Evolutionary conservation across 2,888 invertebrate species (phyloP), one percentile per base, ranked within the genome.

Genomic region (Mythimna vitellina): DNA sequence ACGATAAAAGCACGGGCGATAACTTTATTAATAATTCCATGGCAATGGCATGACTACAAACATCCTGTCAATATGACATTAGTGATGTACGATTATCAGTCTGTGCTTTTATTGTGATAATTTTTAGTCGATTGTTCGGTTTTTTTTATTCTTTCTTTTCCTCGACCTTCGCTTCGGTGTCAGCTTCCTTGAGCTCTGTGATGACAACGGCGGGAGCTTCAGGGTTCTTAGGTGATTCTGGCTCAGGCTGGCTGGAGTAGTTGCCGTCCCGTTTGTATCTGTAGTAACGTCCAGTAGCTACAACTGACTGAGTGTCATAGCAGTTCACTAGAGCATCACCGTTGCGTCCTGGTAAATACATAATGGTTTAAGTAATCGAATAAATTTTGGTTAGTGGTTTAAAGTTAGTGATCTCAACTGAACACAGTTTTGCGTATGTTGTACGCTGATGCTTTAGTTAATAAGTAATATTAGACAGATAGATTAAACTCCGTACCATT

Each of bases 271-370:
- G 93, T 86, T 96, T 96, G 89, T 86, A 96, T 69, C 96, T 90
- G 89, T 94, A 94, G 91, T 94, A 93, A 29, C 95, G 93, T 3
- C 92, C 89, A 25, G 91, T 88, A 0, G 93, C 96, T 2, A 92
- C 93, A 46, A 92, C 95, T 7, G 96, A 95, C 35, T 92, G 89
- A 9, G 92, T 87, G 75, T 95, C 94, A 83, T 97, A 96, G 88
- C 97, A 97, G 88, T 96, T 96, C 74, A 97, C 93, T 20, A 97
- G 91, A 1, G 97, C 97, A 88, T 97, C 97, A 29, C 97, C 97
- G 56, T 95, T 93, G 72, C 94, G 96, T 71, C 98, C 98, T 84
- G 96, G 32, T 35, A 73, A 67, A 57, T 9, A 63, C 29, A 62
- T 12, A n/a, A 38, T 22, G 10, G 25, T 42, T 57, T 42, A 12